Percentiles rank a stretch among this genome's conserved stretches.
Evolutionary conservation across 2,797 vertebrate species (phyloP).

Genomic region (Semotilus atromaculatus): DNA sequence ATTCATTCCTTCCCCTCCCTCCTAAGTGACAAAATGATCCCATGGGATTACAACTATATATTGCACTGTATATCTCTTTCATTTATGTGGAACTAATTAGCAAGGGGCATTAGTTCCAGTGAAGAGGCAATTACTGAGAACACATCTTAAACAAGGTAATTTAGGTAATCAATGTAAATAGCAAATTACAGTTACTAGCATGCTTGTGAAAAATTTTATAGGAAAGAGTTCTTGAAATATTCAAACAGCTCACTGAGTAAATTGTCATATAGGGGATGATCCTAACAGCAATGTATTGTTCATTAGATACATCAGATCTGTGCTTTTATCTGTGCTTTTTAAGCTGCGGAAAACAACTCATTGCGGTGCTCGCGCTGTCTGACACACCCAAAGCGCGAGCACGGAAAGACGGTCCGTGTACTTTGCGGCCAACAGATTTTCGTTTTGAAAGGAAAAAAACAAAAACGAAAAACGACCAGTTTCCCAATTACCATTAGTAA

Average conservation of each 20-base stretch:
- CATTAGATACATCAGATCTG: neutral
- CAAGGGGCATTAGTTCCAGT: conserved; percentile 24
- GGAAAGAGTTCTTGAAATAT: neutral
- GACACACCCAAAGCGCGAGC: too few species aligned
- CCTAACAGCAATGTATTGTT: neutral
- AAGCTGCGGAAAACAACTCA: too few species aligned
- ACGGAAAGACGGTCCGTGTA: too few species aligned
- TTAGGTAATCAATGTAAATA: conserved; percentile 19
- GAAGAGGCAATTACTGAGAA: conserved; percentile 39
- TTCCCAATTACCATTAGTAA: too few species aligned
- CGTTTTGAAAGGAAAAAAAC: too few species aligned
- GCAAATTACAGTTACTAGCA: neutral
- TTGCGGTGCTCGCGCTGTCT: too few species aligned
- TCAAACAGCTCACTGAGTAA: neutral
- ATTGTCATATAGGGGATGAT: neutral
- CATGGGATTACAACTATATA: conserved; percentile 24
- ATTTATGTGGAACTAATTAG: conserved; percentile 42
- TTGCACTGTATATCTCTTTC: conserved; percentile 29
- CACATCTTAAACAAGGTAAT: conserved; percentile 41
- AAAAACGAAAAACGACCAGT: too few species aligned
- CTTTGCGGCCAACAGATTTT: too few species aligned
- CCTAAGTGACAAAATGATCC: conserved; percentile 30
- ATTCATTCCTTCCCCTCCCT: conserved; percentile 2
- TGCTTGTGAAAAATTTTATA: neutral
- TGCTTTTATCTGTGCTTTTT: too few species aligned